A percentile compares a stretch with the other conserved stretches of the same genome.
Evolutionary conservation across 2,888 invertebrate genomes (phyloP).

Genomic region (Heliconius aoede): DNA sequence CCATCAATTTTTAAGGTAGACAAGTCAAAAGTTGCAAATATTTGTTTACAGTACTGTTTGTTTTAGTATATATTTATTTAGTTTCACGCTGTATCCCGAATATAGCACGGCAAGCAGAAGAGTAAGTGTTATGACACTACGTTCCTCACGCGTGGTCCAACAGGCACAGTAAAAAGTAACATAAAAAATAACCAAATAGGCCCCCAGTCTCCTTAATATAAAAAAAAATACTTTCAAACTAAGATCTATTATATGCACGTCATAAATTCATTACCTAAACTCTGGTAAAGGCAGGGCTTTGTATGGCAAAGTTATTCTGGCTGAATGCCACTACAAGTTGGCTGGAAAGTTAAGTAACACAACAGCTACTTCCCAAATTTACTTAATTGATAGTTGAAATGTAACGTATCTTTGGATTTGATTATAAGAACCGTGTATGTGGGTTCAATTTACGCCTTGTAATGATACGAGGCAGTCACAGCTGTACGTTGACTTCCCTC

Average conservation of each 20-base stretch:
- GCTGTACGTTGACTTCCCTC: no score
- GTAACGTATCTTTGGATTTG: constrained; percentile 31
- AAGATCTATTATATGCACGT: constrained; percentile 3
- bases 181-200: no score
- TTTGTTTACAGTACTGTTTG: background rate
- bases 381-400: constrained; percentile 28
- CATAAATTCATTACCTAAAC: constrained; percentile 32
- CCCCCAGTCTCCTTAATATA: background rate
- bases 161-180: no score
- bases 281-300: constrained; percentile 31
- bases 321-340: constrained; percentile 40
- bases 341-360: constrained; percentile 39
- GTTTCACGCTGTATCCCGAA: background rate
- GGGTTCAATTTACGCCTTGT: background rate
- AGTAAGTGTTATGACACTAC: background rate
- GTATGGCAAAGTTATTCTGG: constrained; percentile 36
- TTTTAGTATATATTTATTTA: background rate
- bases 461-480: no score
- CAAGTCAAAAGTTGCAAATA: background rate
- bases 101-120: background rate
- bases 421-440: background rate
- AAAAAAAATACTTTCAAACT: background rate
- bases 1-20: background rate
- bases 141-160: background rate
- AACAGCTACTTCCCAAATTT: constrained; percentile 37